phyloP scores from a whole-genome alignment of 2,888 invertebrate genomes.

The Rhogogaster chlorosoma region DNA sequence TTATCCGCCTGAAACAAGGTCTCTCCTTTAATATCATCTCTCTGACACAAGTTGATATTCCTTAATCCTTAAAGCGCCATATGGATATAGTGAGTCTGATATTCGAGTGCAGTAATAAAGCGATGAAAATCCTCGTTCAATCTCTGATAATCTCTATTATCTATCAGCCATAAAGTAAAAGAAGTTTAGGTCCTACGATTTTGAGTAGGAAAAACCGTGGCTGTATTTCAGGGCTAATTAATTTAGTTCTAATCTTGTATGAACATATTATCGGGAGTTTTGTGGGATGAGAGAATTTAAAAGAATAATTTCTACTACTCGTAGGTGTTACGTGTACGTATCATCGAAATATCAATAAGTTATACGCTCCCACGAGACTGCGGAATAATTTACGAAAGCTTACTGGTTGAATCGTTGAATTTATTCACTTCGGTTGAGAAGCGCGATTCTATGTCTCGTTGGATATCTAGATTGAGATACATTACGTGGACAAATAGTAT shows the following conservation, averaged over 20 bases:
- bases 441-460: neutral
- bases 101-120: neutral
- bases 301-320: neutral
- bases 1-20: constrained; percentile 71
- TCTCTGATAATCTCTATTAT: neutral
- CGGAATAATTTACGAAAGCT: constrained; percentile 5
- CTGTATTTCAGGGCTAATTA: neutral
- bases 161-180: neutral
- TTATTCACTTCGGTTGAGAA: constrained; percentile 10
- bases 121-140: neutral
- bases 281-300: neutral
- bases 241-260: neutral
- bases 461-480: neutral
- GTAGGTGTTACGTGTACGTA: neutral
- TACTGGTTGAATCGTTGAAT: neutral
- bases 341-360: neutral
- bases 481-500: neutral
- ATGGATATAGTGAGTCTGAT: neutral
- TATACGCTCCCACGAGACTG: constrained; percentile 1
- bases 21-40: constrained; percentile 12
- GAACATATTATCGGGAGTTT: neutral
- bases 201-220: neutral
- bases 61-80: neutral
- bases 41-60: constrained; percentile 27
- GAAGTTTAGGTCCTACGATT: neutral